Conservation (phyloP, 2,797 vertebrate genomes). For the Acrossocheilus wenchowensis region DNA sequence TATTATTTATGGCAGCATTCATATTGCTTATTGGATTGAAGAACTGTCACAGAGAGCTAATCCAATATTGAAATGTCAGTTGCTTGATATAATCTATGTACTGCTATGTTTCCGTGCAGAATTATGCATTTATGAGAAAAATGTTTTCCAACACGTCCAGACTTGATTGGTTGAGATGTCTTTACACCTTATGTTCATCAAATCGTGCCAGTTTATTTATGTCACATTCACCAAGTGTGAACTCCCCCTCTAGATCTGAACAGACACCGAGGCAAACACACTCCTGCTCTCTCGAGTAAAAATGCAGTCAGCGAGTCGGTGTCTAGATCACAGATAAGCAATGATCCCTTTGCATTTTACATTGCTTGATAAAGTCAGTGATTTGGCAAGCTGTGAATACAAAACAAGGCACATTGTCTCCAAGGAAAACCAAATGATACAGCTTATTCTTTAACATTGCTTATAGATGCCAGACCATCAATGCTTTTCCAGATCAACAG, state of each 20-base stretch:
- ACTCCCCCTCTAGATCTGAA: constrained; percentile 64
- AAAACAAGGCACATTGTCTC: constrained; percentile 9
- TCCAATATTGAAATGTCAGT: constrained; percentile 39
- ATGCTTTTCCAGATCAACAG: neutral
- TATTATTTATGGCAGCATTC: constrained; percentile 32
- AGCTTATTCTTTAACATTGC: neutral
- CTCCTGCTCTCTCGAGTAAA: constrained; percentile 49
- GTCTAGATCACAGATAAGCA: constrained; percentile 48
- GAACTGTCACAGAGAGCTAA: constrained; percentile 25
- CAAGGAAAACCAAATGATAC: constrained; percentile 29
- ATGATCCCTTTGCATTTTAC: constrained; percentile 36
- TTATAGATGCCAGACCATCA: constrained; percentile 7
- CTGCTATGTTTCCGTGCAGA: constrained; percentile 49
- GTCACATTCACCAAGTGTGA: constrained; percentile 58
- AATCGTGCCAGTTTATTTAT: constrained; percentile 62
- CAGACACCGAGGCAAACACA: constrained; percentile 58
- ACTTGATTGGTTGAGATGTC: constrained; percentile 54
- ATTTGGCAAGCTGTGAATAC: constrained; percentile 37
- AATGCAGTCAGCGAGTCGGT: constrained; percentile 47
- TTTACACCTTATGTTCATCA: constrained; percentile 60
- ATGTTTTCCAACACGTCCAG: constrained; percentile 58
- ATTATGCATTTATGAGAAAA: constrained; percentile 59
- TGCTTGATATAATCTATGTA: constrained; percentile 48
- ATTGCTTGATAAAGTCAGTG: constrained; percentile 21
- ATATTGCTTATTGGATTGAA: constrained; percentile 34